Evolutionary conservation across 2,113 vertebrate species (phyloP).

Genomic region (Lasiurus cinereus): DNA sequence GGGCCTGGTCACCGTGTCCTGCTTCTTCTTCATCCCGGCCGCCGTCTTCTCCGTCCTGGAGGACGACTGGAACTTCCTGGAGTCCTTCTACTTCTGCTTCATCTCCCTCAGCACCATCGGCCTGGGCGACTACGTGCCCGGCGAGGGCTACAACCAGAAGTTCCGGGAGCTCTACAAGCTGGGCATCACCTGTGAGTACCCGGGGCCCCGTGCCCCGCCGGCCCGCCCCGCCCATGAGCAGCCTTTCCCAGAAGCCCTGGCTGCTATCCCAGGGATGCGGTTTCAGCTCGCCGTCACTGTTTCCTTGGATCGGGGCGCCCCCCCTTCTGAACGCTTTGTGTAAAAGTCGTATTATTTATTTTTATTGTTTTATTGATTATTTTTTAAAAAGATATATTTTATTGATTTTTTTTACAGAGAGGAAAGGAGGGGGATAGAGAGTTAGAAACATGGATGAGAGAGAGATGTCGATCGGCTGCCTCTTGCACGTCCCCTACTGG

Average conservation of each 20-base stretch:
- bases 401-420: too few relatives aligned
- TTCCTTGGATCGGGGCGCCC: too few relatives aligned
- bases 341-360: too few relatives aligned
- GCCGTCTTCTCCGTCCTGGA: slow-evolving; percentile 95
- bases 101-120: slow-evolving; percentile 98
- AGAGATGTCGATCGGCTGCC: too few relatives aligned
- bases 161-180: slow-evolving; percentile 97
- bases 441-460: too few relatives aligned
- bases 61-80: slow-evolving; percentile 98
- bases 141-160: slow-evolving; percentile 95
- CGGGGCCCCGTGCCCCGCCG: rapidly evolving
- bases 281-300: too few relatives aligned
- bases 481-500: too few relatives aligned
- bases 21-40: slow-evolving; percentile 97
- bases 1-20: slow-evolving; percentile 90
- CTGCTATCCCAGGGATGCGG: not conserved
- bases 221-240: rapidly evolving
- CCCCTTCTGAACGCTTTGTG: too few relatives aligned
- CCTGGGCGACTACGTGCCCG: slow-evolving; percentile 97
- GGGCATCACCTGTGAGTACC: slow-evolving; percentile 95
- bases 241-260: rapidly evolving
- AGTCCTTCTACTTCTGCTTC: slow-evolving; percentile 99
- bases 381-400: too few relatives aligned
- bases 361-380: too few relatives aligned
- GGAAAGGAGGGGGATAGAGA: too few relatives aligned